Evolutionary conservation across 2,797 vertebrate species (phyloP), one percentile per base, ranked within the genome.

Genomic region (Clangula hyemalis): DNA sequence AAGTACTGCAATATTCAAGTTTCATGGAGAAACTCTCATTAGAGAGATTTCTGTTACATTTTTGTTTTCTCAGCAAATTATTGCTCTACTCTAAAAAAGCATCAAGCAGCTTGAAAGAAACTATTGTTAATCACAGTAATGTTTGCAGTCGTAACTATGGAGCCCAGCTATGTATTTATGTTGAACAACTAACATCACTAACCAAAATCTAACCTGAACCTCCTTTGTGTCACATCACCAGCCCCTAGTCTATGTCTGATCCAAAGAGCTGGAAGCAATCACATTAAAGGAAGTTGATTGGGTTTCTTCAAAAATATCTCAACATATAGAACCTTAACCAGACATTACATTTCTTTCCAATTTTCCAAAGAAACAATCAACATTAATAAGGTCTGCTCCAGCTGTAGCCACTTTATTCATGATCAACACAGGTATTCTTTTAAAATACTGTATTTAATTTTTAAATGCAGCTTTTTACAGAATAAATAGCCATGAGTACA

Each of bases 141-240:
- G 71, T 93, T 81, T 95, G 53, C 70, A 86, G 62, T 51, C 62
- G 61, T 93, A 91, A 87, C 91, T 92, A 89, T 79, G 85, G 91
- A 91, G 75, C 54, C 27, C 61, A 90, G 3, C 34, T 66, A 83
- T 68, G 64, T 85, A 94, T 91, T 96, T 93, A 72, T 28, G 24
- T 84, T 53, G 81, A 95, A 89, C 39, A 90, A 73, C 0, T 0
- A 81, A 25, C 71, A 73, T 64, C 30, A 20, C n/a, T 65, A 91
- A 82, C 36, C 11, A 84, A 88, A 94, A 88, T 17, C 60, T 17
- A 94, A 79, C 57, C 68, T 88, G 49, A 85, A 74, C 14, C 47
- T 76, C 21, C 24, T 82, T 32, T 20, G 11, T 71, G 57, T 85
- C 60, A 49, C 60, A 58, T 11, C 28, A 20, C 20, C 53, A 49